These are phyloP conservation scores for Anarsia innoxiella DNA, from an alignment of 2,888 invertebrate genomes.

Conservation along the genomic window DNA sequence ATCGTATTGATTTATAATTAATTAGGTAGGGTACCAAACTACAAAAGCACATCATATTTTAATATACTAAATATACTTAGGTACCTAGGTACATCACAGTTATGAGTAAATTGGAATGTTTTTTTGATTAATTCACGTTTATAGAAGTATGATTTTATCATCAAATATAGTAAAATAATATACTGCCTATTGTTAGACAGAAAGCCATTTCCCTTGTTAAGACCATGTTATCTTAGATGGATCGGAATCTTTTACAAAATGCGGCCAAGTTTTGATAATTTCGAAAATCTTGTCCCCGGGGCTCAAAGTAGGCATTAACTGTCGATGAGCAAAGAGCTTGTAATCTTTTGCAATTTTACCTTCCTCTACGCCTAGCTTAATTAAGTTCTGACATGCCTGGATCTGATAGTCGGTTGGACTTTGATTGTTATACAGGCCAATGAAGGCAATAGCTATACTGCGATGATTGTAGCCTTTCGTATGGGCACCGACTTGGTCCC, in stretches of 20 bases:
- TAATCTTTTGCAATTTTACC: constrained; percentile 79
- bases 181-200: too few species aligned
- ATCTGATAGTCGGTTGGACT: constrained; percentile 71
- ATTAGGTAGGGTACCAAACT: too few species aligned
- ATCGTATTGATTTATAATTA: too few species aligned
- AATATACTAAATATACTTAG: too few species aligned
- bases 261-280: constrained; percentile 80
- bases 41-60: too few species aligned
- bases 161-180: too few species aligned
- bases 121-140: too few species aligned
- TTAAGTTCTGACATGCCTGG: constrained; percentile 76
- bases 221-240: too few species aligned
- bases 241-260: constrained; percentile 77
- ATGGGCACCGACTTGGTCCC: constrained; percentile 83
- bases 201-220: too few species aligned
- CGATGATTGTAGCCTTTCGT: constrained; percentile 78
- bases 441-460: constrained; percentile 82
- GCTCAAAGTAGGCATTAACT: constrained; percentile 78
- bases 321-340: constrained; percentile 80
- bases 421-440: constrained; percentile 79
- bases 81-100: too few species aligned
- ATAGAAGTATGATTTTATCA: too few species aligned
- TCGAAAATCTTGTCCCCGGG: constrained; percentile 80
- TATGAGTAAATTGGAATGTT: too few species aligned
- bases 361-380: constrained; percentile 75